Conservation (phyloP, 2,797 vertebrate species). For the Phataginus tetradactyla region DNA sequence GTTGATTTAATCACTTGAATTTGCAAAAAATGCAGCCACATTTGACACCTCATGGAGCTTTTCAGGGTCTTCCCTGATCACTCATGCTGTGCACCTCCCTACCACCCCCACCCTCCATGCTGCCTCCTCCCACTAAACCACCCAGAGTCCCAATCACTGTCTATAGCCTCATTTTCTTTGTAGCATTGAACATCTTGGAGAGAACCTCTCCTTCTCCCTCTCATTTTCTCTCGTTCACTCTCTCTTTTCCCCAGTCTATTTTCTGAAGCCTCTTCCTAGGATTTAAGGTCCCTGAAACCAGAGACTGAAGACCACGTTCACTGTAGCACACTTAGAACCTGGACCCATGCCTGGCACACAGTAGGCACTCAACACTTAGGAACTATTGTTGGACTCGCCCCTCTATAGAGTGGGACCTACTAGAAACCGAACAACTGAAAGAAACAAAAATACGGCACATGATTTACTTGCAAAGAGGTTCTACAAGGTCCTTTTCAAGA, state of each 20-base stretch:
- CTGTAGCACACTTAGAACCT: neutral
- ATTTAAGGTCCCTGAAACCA: neutral
- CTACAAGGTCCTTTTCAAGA: constrained; percentile 98
- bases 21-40: neutral
- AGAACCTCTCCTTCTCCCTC: neutral
- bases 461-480: constrained; percentile 97
- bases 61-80: neutral
- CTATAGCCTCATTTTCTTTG: neutral
- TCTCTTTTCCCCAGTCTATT: neutral
- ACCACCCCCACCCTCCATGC: neutral
- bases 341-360: neutral
- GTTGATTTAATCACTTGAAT: neutral
- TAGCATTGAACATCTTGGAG: neutral
- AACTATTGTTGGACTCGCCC: neutral
- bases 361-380: neutral
- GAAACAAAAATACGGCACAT: constrained; percentile 42
- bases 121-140: neutral
- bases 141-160: accelerated
- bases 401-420: neutral
- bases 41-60: neutral
- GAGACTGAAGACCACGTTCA: neutral
- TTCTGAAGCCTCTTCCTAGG: neutral
- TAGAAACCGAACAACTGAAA: neutral
- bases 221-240: neutral
- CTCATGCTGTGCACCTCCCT: neutral